These are phyloP conservation scores for Nannoperca australis DNA, from an alignment of 2,797 vertebrate species.

Conservation along the genomic window DNA sequence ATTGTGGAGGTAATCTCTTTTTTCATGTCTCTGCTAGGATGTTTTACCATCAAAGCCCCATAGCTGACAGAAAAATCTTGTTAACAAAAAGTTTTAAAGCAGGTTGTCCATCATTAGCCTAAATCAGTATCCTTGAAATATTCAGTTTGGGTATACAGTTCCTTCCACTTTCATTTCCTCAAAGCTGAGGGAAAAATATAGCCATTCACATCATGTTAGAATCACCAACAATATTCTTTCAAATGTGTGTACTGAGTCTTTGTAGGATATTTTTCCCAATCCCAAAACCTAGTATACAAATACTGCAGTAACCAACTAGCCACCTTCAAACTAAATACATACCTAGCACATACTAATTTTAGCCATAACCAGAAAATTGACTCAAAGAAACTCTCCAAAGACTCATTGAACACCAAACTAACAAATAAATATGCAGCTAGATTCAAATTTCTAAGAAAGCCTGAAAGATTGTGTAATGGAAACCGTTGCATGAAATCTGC, in stretches of 20 bases:
- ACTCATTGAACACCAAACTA: background rate
- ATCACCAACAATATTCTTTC: conserved; percentile 2
- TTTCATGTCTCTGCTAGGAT: conserved; percentile 57
- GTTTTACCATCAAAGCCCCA: conserved; percentile 56
- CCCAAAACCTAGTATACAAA: background rate
- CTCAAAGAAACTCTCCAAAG: background rate
- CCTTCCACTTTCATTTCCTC: conserved; percentile 17
- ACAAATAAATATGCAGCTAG: background rate
- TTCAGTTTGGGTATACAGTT: conserved; percentile 25
- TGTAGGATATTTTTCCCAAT: too few relatives aligned
- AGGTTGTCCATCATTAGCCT: conserved; percentile 38
- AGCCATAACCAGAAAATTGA: background rate
- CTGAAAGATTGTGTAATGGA: background rate
- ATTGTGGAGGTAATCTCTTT: conserved; percentile 62
- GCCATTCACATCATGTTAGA: conserved; percentile 10
- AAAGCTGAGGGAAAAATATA: conserved; percentile 4
- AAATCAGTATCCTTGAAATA: conserved; percentile 32
- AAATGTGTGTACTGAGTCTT: background rate
- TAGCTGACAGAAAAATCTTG: conserved; percentile 43
- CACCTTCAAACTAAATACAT: background rate
- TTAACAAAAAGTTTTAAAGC: conserved; percentile 45
- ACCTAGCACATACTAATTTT: background rate
- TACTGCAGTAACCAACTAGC: too few relatives aligned
- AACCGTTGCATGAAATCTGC: background rate
- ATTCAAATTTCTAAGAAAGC: background rate